Evolutionary conservation across 2,888 invertebrate species (phyloP), one percentile per base, ranked within the genome.

Genomic region (Xylocampa areola): DNA sequence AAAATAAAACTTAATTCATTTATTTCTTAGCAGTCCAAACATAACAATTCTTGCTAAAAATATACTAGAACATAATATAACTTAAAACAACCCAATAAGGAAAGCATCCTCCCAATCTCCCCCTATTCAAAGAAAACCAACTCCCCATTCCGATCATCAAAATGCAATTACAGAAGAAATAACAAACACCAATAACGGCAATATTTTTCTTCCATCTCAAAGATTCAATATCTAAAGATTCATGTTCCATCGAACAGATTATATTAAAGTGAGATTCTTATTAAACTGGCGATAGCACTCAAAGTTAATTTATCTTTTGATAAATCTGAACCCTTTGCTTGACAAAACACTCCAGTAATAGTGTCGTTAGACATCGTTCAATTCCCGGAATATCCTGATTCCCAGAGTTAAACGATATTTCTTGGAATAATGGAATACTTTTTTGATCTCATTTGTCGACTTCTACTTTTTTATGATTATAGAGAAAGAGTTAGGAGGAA

Each of bases 141-240:
- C n/a, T 16, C 16, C 21, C 16, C 16, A 14, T 0, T 16, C 5
- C 48, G 30, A 58, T 54, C 60, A 53, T 63, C 53, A 50, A 71
- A 71, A 58, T 49, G 49, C 45, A 54, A 49, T 63, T 54, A 68
- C 49, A 33, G 43, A 52, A 59, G 44, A 43, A 65, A 65, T 50
- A 68, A 32, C 43, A 53, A 66, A 41, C 37, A 53, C n/a, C 36
- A 54, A 68, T 61, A 53, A 61, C 35, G 6, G 27, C 30, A 52
- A 52, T 44, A 68, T 32, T 49, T 60, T 49, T 54, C 40, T 41
- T 61, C 36, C 29, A 25, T 45, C 33, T 33, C 36, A 43, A 65
- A 43, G 33, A 68, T 50, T 62, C 45, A 66, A 62, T 68, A 68
- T 55, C 30, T 14, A 14, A n/a, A 17, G 35, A 17, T 16, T 35